Conservation (phyloP, 1,140 invertebrate species). For the Heliothis virescens region DNA sequence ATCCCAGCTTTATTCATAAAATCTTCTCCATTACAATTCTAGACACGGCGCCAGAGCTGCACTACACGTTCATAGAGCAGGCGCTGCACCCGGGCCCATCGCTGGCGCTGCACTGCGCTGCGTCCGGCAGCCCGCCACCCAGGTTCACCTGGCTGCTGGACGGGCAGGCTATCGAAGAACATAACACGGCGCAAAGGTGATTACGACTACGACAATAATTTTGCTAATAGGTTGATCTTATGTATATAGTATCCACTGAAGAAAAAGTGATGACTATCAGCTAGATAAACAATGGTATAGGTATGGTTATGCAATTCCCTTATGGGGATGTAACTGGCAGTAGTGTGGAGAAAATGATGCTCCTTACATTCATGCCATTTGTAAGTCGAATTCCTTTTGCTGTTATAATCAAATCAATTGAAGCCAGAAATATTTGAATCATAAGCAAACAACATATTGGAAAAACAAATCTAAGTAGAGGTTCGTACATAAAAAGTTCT, state of each 20-base stretch:
- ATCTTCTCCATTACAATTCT: slow-evolving; percentile 41
- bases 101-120: slow-evolving; percentile 93
- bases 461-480: slow-evolving; percentile 1
- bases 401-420: too few species aligned
- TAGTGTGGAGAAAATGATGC: background rate
- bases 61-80: slow-evolving; percentile 94
- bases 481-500: background rate
- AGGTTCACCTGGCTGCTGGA: slow-evolving; percentile 94
- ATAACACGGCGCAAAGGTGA: slow-evolving; percentile 86
- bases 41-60: slow-evolving; percentile 93
- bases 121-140: slow-evolving; percentile 94
- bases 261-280: background rate
- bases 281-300: background rate
- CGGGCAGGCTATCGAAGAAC: slow-evolving; percentile 89
- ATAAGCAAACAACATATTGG: background rate
- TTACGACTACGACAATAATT: background rate
- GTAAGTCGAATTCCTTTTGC: too few species aligned
- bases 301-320: background rate
- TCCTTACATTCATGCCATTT: too few species aligned
- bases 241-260: too few species aligned
- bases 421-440: too few species aligned
- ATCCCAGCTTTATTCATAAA: too few species aligned
- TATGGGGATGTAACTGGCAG: too few species aligned
- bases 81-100: slow-evolving; percentile 92
- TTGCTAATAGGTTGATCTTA: background rate